Percentiles rank a stretch among this genome's conserved stretches.
Conservation (phyloP, 2,888 invertebrate species). For the Troilus luridus region DNA sequence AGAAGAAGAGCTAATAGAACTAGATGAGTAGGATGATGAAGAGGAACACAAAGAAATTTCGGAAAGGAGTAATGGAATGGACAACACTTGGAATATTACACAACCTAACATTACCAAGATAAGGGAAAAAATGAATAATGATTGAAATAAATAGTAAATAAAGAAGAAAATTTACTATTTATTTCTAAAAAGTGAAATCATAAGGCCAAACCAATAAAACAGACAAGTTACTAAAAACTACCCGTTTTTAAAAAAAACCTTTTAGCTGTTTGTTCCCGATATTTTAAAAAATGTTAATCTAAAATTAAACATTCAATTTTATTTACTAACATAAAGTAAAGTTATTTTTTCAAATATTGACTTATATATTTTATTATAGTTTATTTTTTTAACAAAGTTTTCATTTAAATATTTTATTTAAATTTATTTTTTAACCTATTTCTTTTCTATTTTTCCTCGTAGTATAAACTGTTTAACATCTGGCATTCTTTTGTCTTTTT, state of each 20-base stretch:
- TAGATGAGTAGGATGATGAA: background rate
- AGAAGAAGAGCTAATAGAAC: background rate
- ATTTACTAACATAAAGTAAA: no score
- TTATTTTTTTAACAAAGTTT: no score
- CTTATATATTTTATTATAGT: no score
- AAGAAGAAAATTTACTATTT: background rate
- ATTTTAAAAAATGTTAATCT: background rate
- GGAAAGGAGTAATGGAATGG: background rate
- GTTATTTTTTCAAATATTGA: no score
- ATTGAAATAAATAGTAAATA: background rate
- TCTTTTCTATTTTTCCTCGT: no score
- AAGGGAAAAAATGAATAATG: background rate
- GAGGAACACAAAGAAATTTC: background rate
- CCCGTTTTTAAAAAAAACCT: background rate
- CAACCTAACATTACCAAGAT: conserved; percentile 24
- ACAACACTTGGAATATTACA: background rate
- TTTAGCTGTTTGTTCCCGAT: no score
- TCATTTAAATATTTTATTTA: no score
- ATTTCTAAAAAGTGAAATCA: background rate
- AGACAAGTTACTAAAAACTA: background rate
- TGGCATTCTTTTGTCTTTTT: no score
- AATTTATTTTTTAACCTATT: no score
- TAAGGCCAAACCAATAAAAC: background rate
- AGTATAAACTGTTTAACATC: no score
- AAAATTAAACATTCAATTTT: background rate